Percentiles rank a stretch among this genome's conserved stretches.
Evolutionary conservation across 1,140 invertebrate species (phyloP).

Genomic region (Zaprionus nigranus): DNA sequence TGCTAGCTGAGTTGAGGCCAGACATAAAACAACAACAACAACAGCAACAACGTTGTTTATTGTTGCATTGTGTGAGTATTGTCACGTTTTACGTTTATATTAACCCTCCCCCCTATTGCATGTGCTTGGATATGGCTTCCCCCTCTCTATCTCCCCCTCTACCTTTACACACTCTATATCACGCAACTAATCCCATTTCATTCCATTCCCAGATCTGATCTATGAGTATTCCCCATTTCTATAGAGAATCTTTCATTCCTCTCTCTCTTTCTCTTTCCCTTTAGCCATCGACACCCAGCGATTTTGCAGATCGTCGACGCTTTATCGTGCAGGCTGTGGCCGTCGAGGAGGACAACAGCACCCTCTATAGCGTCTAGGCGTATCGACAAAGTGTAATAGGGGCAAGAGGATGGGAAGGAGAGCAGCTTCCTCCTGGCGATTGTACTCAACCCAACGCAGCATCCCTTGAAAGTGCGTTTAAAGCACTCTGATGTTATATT

Average conservation of each 20-base stretch:
- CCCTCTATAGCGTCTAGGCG: constrained; percentile 71
- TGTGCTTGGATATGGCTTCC: constrained; percentile 24
- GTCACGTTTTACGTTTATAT: constrained; percentile 32
- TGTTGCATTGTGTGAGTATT: constrained; percentile 79
- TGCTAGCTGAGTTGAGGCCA: constrained; percentile 70
- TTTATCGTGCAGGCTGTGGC: constrained; percentile 78
- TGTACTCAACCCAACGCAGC: constrained; percentile 20
- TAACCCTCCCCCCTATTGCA: constrained; percentile 23
- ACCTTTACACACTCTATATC: neutral
- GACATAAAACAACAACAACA: constrained; percentile 24
- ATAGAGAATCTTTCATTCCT: neutral
- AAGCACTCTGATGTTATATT: constrained; percentile 32
- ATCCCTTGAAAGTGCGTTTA: constrained; percentile 4
- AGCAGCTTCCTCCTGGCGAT: neutral
- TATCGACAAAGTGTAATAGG: too few species aligned
- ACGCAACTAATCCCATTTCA: constrained; percentile 30
- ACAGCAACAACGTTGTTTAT: constrained; percentile 38
- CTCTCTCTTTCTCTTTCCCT: neutral
- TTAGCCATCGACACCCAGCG: constrained; percentile 49
- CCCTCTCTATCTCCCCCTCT: neutral
- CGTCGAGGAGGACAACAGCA: constrained; percentile 76
- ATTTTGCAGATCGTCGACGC: constrained; percentile 68
- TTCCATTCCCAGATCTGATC: neutral
- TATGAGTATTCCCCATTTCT: neutral
- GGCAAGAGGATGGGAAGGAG: neutral